A percentile compares a stretch with the other conserved stretches of the same genome.
These are phyloP conservation scores for Neomonachus schauinslandi DNA, from an alignment of 2,113 vertebrate genomes.

Conservation along the genomic window DNA sequence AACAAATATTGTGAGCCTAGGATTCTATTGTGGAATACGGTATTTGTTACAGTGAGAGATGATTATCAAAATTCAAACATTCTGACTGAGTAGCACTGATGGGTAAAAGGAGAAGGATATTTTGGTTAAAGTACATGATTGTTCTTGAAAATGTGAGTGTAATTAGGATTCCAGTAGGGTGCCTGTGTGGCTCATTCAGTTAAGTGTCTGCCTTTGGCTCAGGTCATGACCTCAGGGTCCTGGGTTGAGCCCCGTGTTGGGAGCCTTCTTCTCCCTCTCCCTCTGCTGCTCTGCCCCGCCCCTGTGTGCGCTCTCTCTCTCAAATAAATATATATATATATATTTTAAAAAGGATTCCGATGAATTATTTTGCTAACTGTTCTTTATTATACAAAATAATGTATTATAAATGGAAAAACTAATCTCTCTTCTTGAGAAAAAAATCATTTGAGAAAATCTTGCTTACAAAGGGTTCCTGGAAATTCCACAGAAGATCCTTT, in stretches of 20 bases:
- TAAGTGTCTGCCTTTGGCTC: too few species aligned
- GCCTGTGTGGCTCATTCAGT: too few species aligned
- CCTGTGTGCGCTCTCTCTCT: too few species aligned
- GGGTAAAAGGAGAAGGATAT: not conserved
- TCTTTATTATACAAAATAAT: conserved; percentile 37
- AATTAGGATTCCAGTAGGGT: not conserved
- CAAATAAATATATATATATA: too few species aligned
- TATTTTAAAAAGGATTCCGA: not conserved
- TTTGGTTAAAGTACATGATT: conserved; percentile 9
- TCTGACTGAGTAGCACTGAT: not conserved
- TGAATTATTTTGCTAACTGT: conserved; percentile 2
- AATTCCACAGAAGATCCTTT: not conserved
- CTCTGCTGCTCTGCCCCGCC: too few species aligned
- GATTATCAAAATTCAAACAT: conserved; percentile 5
- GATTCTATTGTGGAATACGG: not conserved
- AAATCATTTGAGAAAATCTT: conserved; percentile 35
- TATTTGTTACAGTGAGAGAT: conserved; percentile 6
- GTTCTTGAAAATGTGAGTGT: conserved; percentile 7
- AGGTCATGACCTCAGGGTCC: too few species aligned
- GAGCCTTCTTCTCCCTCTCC: too few species aligned
- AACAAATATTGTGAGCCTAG: not conserved
- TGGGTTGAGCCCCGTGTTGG: too few species aligned
- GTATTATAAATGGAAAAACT: not conserved
- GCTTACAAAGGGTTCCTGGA: not conserved
- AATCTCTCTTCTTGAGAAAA: conserved; percentile 5